phyloP scores from a whole-genome alignment of 2,888 invertebrate genomes.

The Cordilura impudica region DNA sequence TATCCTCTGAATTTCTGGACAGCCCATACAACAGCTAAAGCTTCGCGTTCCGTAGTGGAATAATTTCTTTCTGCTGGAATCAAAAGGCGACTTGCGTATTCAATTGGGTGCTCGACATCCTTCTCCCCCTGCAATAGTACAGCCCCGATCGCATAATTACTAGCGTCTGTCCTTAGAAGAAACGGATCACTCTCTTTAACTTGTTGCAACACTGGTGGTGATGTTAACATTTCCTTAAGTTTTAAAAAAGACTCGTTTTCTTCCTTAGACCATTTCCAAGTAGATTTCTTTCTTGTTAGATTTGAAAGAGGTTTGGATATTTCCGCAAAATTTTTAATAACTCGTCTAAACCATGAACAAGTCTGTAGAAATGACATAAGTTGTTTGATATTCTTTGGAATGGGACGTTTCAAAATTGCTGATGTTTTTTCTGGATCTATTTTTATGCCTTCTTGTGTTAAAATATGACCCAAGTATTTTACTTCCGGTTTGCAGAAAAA shows the following conservation, averaged over 20 bases:
- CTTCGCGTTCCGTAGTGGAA: slow-evolving; percentile 72
- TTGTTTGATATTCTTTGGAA: slow-evolving; percentile 64
- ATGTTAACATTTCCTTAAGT: slow-evolving; percentile 56
- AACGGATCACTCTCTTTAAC: slow-evolving; percentile 32
- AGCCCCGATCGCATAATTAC: no score
- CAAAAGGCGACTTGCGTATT: slow-evolving; percentile 27
- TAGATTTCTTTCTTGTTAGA: no score
- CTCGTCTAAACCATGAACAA: slow-evolving; percentile 68
- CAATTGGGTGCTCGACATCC: slow-evolving; percentile 55
- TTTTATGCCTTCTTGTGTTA: slow-evolving; percentile 66
- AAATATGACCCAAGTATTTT: slow-evolving; percentile 69
- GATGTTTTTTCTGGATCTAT: slow-evolving; percentile 67
- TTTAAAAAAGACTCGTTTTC: slow-evolving; percentile 54
- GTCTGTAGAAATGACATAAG: slow-evolving; percentile 65
- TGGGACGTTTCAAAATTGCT: slow-evolving; percentile 60
- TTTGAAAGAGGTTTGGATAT: slow-evolving; percentile 68
- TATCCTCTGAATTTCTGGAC: slow-evolving; percentile 73
- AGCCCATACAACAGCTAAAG: slow-evolving; percentile 69
- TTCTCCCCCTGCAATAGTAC: slow-evolving; percentile 61
- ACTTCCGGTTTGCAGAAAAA: slow-evolving; percentile 59
- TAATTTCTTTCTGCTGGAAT: slow-evolving; percentile 69
- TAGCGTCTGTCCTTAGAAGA: slow-evolving; percentile 54
- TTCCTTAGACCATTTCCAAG: slow-evolving; percentile 23
- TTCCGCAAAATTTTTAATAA: slow-evolving; percentile 49
- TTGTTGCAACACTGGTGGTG: slow-evolving; percentile 37